Conservation (phyloP, 2,113 vertebrate species). For the Struthio camelus region DNA sequence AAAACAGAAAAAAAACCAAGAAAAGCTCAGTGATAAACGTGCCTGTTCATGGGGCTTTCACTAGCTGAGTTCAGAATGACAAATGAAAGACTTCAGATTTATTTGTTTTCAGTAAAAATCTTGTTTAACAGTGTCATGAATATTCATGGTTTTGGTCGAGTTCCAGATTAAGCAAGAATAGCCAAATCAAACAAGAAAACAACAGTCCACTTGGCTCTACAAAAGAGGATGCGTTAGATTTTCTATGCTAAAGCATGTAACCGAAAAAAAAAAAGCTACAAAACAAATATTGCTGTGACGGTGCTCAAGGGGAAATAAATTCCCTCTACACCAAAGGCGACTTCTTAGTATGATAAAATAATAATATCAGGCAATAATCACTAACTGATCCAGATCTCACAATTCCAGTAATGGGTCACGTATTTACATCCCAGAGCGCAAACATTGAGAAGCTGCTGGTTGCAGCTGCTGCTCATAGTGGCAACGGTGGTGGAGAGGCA, state of each 20-base stretch:
- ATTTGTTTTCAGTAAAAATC: constrained; percentile 74
- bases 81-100: constrained; percentile 53
- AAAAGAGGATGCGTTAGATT: constrained; percentile 18
- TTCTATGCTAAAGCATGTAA: not conserved
- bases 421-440: not conserved
- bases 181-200: constrained; percentile 32
- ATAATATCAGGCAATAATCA: not conserved
- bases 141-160: constrained; percentile 58
- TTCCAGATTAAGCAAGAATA: constrained; percentile 46
- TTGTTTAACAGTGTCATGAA: constrained; percentile 64
- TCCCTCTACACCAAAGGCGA: not conserved
- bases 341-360: not conserved
- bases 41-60: constrained; percentile 40
- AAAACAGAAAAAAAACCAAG: not conserved
- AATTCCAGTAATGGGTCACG: not conserved
- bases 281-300: not conserved
- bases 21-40: not conserved
- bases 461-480: not conserved
- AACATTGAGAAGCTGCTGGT: not conserved
- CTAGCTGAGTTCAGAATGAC: not conserved
- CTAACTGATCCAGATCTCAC: not conserved
- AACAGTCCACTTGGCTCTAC: constrained; percentile 6
- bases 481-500: not conserved
- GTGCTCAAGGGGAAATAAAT: not conserved
- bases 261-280: not conserved